Conservation (phyloP, 2,888 invertebrate species). For the Agrotis clavis region DNA sequence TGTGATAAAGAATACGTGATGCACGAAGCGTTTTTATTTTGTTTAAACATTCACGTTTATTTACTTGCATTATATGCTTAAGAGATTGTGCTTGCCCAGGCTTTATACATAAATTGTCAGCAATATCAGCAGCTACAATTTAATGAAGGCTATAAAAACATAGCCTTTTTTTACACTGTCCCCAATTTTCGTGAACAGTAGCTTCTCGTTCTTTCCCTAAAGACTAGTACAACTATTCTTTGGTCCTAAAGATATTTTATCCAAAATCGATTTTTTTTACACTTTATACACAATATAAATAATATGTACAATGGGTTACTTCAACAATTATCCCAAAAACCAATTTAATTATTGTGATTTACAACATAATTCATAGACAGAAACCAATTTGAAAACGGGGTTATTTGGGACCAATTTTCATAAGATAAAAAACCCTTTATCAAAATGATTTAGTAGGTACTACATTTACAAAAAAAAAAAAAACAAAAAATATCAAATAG, state of each 20-base stretch:
- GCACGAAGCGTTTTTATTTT: constrained; percentile 39
- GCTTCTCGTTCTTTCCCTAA: constrained; percentile 17
- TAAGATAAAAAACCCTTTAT: neutral
- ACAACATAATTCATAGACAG: constrained; percentile 29
- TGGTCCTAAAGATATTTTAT: constrained; percentile 50
- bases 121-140: constrained; percentile 37
- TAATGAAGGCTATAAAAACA: constrained; percentile 53
- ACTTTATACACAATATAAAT: constrained; percentile 52
- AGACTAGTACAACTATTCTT: constrained; percentile 47
- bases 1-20: constrained; percentile 39
- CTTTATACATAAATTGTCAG: constrained; percentile 55
- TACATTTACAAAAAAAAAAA: neutral
- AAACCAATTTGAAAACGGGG: constrained; percentile 7
- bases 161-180: constrained; percentile 41
- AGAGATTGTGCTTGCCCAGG: constrained; percentile 40
- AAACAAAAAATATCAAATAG: neutral
- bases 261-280: constrained; percentile 44
- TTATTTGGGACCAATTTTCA: neutral
- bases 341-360: constrained; percentile 33
- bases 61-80: constrained; percentile 43
- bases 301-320: constrained; percentile 51
- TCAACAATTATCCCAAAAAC: constrained; percentile 52
- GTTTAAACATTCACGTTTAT: constrained; percentile 33
- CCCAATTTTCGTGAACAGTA: constrained; percentile 32
- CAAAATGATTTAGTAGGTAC: neutral